Conservation (phyloP, 2,113 vertebrate genomes). For the Alligator sinensis region DNA sequence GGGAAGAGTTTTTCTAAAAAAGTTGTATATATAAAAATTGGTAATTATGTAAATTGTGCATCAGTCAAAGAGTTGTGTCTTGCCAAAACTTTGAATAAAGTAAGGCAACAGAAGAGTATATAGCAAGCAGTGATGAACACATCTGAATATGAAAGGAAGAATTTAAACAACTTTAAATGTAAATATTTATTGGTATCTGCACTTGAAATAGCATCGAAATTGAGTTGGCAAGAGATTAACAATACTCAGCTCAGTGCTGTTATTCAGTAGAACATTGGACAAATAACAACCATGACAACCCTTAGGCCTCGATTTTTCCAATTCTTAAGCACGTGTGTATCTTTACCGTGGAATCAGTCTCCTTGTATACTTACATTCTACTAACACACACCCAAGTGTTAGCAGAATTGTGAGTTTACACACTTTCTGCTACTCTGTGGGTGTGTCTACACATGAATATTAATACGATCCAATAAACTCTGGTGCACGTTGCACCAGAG, state of each 20-base stretch:
- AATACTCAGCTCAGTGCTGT: background rate
- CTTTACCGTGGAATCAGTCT: background rate
- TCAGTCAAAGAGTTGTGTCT: background rate
- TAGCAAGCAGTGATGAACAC: background rate
- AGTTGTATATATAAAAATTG: constrained; percentile 27
- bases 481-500: too few relatives aligned
- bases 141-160: background rate
- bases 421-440: background rate
- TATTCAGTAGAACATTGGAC: background rate
- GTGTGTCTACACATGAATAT: too few relatives aligned
- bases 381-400: background rate
- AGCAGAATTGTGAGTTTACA: background rate
- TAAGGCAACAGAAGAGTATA: background rate
- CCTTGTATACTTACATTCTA: too few relatives aligned
- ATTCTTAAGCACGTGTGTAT: background rate
- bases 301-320: background rate
- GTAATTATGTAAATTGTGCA: constrained; percentile 55
- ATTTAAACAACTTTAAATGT: background rate
- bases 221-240: background rate
- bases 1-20: constrained; percentile 22
- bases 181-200: background rate
- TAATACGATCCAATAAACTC: too few relatives aligned
- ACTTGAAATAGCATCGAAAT: background rate
- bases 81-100: background rate
- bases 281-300: background rate